These are phyloP conservation scores for Thalassoma bifasciatum DNA, from an alignment of 2,113 vertebrate species.

Conservation along the genomic window DNA sequence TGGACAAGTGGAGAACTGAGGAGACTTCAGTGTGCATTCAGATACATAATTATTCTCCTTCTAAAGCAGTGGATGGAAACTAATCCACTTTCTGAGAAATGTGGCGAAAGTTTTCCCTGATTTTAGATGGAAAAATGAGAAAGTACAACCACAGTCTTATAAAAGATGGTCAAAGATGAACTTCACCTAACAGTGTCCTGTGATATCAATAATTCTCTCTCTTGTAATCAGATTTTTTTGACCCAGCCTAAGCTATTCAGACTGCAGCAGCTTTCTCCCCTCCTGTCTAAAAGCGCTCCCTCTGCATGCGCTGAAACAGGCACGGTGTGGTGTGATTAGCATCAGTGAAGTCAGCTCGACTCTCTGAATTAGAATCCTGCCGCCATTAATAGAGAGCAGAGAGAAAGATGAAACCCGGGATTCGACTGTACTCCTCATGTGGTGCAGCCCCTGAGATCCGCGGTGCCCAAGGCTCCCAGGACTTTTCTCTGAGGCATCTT, in stretches of 20 bases:
- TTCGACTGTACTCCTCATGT: constrained; percentile 40
- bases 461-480: constrained; percentile 43
- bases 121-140: neutral
- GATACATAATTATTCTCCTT: neutral
- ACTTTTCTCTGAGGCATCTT: constrained; percentile 68
- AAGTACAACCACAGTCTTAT: neutral
- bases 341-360: constrained; percentile 41
- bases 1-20: neutral
- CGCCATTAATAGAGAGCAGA: constrained; percentile 57
- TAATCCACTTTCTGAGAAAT: neutral
- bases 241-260: constrained; percentile 6
- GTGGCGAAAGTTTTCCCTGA: neutral
- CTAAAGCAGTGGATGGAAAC: neutral
- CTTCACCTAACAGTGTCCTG: neutral
- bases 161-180: neutral
- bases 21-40: neutral
- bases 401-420: constrained; percentile 62
- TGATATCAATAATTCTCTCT: constrained; percentile 41
- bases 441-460: constrained; percentile 53
- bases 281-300: constrained; percentile 6
- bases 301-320: neutral
- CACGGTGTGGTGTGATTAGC: constrained; percentile 53
- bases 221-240: constrained; percentile 8
- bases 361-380: constrained; percentile 56
- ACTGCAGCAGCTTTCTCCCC: neutral